Conservation (phyloP, 2,797 vertebrate genomes). For the Fistularia commersonii region DNA sequence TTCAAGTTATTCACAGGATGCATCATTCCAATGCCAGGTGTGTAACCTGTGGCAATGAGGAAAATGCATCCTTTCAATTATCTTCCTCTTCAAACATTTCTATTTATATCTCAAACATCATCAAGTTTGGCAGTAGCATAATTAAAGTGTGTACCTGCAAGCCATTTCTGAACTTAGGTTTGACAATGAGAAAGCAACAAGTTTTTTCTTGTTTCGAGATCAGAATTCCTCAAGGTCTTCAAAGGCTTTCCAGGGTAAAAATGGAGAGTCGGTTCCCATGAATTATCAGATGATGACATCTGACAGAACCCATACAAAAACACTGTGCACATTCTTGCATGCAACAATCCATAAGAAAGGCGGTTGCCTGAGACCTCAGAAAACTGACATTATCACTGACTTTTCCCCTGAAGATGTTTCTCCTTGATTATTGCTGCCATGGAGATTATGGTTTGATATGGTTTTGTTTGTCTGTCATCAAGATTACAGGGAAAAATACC, state of each 20-base stretch:
- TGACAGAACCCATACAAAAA: not conserved
- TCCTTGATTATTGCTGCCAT: not conserved
- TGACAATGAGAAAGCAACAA: slow-evolving; percentile 43
- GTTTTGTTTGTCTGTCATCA: no score
- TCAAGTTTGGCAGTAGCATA: slow-evolving; percentile 28
- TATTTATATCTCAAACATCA: slow-evolving; percentile 32
- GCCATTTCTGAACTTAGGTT: slow-evolving; percentile 26
- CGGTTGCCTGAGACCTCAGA: no score
- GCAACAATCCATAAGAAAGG: no score
- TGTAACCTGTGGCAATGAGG: slow-evolving; percentile 38
- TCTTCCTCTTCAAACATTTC: slow-evolving; percentile 21
- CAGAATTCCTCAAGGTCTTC: slow-evolving; percentile 28
- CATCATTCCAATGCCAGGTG: slow-evolving; percentile 28
- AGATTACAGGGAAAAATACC: no score
- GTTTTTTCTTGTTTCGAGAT: slow-evolving; percentile 43
- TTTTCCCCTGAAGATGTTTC: not conserved
- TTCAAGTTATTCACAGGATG: not conserved
- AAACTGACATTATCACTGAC: not conserved
- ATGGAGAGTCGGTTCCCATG: slow-evolving; percentile 26
- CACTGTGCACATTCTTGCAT: not conserved
- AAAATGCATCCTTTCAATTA: slow-evolving; percentile 39
- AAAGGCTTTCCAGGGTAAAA: slow-evolving; percentile 25
- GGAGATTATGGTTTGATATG: no score
- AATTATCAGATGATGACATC: slow-evolving; percentile 1
- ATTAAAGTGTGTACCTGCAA: slow-evolving; percentile 35